A percentile compares a stretch with the other conserved stretches of the same genome.
phyloP scores from a whole-genome alignment of 2,113 vertebrate genomes.

The Chaenogobius annularis region DNA sequence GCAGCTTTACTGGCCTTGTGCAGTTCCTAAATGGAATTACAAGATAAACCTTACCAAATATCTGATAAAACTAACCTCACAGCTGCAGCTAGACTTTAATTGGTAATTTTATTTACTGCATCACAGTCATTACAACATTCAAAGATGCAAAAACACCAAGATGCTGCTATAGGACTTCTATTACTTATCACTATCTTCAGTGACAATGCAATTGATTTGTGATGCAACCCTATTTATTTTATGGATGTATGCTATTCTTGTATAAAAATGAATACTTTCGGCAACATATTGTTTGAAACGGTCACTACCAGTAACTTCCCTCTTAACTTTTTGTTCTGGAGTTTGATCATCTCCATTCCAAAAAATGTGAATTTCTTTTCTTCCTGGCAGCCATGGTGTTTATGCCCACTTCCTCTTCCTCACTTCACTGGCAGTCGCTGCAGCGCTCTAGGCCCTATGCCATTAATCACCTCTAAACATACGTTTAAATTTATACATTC shows the following conservation, averaged over 20 bases:
- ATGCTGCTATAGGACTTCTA: neutral
- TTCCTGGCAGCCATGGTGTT: conserved; percentile 7
- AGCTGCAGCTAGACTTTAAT: neutral
- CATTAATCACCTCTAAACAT: conserved; percentile 12
- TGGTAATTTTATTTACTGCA: neutral
- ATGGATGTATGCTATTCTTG: neutral
- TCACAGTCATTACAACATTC: neutral
- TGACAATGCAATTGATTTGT: neutral
- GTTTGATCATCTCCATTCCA: neutral
- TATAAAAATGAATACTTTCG: neutral
- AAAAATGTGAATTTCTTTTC: neutral
- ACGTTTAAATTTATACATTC: neutral
- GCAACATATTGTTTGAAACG: neutral
- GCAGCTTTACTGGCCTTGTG: conserved; percentile 5
- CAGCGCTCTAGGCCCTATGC: neutral
- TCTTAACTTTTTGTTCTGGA: neutral
- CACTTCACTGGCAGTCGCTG: neutral
- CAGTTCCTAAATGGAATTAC: conserved; percentile 4
- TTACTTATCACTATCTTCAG: neutral
- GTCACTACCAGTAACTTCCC: neutral
- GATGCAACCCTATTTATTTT: neutral
- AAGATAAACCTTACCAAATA: conserved; percentile 1
- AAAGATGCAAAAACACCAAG: neutral
- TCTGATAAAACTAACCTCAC: neutral
- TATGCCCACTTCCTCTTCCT: conserved; percentile 8